These are phyloP conservation scores for Sebastes ruberrimus DNA, from an alignment of 2,797 vertebrate genomes.

Conservation along the genomic window DNA sequence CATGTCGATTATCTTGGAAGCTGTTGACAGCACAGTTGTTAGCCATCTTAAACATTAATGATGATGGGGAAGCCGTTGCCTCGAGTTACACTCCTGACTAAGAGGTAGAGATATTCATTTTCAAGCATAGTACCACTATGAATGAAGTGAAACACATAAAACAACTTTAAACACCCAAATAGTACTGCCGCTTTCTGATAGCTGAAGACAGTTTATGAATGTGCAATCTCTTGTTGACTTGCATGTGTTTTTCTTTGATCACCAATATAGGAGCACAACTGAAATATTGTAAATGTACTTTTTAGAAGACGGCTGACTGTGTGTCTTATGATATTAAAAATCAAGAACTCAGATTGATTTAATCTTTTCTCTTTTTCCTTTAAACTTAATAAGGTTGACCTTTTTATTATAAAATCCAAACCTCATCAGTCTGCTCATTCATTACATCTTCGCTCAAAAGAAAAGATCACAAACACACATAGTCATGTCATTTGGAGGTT, in stretches of 20 bases:
- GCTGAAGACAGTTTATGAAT: not conserved
- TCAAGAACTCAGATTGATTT: constrained; percentile 50
- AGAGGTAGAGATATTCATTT: constrained; percentile 23
- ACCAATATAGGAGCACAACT: not conserved
- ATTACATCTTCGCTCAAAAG: constrained; percentile 42
- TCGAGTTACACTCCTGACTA: constrained; percentile 38
- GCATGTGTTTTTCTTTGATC: constrained; percentile 1
- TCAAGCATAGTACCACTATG: constrained; percentile 9
- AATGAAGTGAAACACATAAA: constrained; percentile 5
- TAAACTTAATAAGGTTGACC: constrained; percentile 57
- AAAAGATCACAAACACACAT: not conserved
- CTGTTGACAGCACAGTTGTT: constrained; percentile 79
- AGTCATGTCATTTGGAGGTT: constrained; percentile 36
- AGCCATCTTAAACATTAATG: constrained; percentile 76
- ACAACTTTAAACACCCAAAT: not conserved
- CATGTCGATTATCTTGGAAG: constrained; percentile 80
- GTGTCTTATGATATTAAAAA: constrained; percentile 23
- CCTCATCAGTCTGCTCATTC: constrained; percentile 52
- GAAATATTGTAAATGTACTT: not conserved
- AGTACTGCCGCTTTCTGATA: not conserved
- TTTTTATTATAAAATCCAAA: constrained; percentile 69
- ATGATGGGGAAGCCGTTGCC: constrained; percentile 55
- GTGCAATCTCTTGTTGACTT: not conserved
- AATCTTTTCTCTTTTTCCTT: constrained; percentile 33
- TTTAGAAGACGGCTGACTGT: not conserved